These are phyloP conservation scores for Nemapogon koenigi DNA, from an alignment of 2,888 invertebrate genomes.

Conservation along the genomic window DNA sequence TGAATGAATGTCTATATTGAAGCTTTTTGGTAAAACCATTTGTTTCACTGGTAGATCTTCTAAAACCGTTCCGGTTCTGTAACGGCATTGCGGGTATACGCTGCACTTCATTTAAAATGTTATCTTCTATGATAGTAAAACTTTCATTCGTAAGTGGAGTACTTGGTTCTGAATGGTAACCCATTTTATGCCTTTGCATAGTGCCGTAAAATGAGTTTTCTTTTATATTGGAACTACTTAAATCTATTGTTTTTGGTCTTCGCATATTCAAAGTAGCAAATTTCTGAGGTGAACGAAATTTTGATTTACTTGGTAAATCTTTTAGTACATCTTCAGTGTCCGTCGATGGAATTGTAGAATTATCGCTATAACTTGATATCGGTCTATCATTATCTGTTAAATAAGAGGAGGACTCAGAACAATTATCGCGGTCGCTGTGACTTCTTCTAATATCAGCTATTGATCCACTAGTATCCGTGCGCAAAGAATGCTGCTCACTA, in stretches of 20 bases:
- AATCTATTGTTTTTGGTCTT: slow-evolving; percentile 54
- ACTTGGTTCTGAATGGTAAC: slow-evolving; percentile 58
- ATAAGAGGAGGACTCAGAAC: slow-evolving; percentile 57
- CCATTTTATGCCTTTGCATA: slow-evolving; percentile 47
- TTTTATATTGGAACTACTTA: slow-evolving; percentile 33
- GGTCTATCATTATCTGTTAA: slow-evolving; percentile 57
- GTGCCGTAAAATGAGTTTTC: slow-evolving; percentile 47
- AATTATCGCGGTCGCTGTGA: slow-evolving; percentile 57
- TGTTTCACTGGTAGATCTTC: slow-evolving; percentile 52
- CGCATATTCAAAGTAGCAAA: slow-evolving; percentile 54
- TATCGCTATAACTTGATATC: slow-evolving; percentile 58
- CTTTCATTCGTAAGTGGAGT: slow-evolving; percentile 46
- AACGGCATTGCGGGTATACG: slow-evolving; percentile 53
- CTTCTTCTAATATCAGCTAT: slow-evolving; percentile 52
- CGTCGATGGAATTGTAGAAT: slow-evolving; percentile 56
- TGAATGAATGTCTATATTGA: slow-evolving; percentile 57
- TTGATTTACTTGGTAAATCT: slow-evolving; percentile 53
- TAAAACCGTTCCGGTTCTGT: slow-evolving; percentile 51
- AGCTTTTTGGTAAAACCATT: slow-evolving; percentile 54
- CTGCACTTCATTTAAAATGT: slow-evolving; percentile 45
- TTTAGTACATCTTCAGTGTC: slow-evolving; percentile 57
- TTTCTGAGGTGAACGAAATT: slow-evolving; percentile 57
- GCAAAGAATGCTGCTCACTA: slow-evolving; percentile 54
- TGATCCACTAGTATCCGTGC: slow-evolving; percentile 47
- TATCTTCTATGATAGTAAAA: slow-evolving; percentile 34